A percentile compares a stretch with the other conserved stretches of the same genome.
Evolutionary conservation across 2,113 vertebrate genomes (phyloP).

Genomic region (Chionomys nivalis): DNA sequence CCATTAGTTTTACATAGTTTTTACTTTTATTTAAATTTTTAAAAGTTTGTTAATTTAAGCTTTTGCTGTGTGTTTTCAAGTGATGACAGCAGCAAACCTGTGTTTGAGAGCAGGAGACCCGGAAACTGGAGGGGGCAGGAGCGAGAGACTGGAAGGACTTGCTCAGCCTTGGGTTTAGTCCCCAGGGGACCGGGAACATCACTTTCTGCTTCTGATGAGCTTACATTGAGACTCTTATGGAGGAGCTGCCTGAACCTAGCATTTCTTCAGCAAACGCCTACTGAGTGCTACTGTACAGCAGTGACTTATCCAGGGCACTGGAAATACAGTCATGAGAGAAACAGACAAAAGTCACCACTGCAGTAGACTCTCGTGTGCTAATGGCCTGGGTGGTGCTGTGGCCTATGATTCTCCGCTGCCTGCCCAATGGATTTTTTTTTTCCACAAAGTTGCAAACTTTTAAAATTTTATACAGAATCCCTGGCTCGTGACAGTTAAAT

Average conservation of each 20-base stretch:
- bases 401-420: no score
- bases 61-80: not conserved
- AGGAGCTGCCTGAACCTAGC: not conserved
- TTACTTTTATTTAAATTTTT: not conserved
- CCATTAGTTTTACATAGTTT: not conserved
- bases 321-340: not conserved
- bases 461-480: conserved; percentile 23
- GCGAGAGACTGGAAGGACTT: not conserved
- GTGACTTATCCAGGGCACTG: not conserved
- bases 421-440: not conserved
- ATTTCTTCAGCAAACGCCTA: not conserved
- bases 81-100: not conserved
- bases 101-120: not conserved
- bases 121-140: not conserved
- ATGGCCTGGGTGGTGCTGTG: not conserved
- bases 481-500: not conserved
- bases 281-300: not conserved
- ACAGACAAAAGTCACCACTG: not conserved
- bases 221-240: not conserved
- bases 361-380: not conserved
- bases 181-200: no score
- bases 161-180: not conserved
- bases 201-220: not conserved
- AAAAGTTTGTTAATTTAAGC: not conserved
- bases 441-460: not conserved